Evolutionary conservation across 2,113 vertebrate genomes (phyloP), one percentile per base, ranked within the genome.

Genomic region (Marmota monax): DNA sequence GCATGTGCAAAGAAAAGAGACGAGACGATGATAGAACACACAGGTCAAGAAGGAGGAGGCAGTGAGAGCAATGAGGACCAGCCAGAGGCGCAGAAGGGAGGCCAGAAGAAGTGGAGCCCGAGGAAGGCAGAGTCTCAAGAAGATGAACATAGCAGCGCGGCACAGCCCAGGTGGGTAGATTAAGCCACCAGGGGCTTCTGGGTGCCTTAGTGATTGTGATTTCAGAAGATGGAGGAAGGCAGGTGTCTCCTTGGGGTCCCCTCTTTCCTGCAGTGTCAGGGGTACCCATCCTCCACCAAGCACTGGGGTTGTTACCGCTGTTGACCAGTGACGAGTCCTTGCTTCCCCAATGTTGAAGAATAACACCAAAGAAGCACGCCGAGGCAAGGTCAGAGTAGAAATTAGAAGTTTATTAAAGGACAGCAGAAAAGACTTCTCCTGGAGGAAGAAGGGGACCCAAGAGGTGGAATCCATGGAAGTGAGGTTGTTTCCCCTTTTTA

Each of bases 201-300:
- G 11, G 37, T 8, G 37, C 13, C 0, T 37, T 5, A 5, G 45
- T 2, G 58, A 70, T 76, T 53, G 37, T 4, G 0, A 53, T 51
- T 82, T 29, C 48, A 2, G 10, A 7, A 12, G 87, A 53, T 73
- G 53, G 25, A 78, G 83, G 67, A 29, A 20, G 23, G 42, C 27
- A 23, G 18, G 6, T 3, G 34, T 63, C 51, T 39, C 16, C 22
- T 0, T 0, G 13, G 70, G 3, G 6, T 65, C 42, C 23, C 3
- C 4, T 34, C 48, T 76, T 32, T 16, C 56, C 82, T 72, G 37
- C 23, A 11, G 3, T 0, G 48, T 56, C 61, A 14, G 2, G 65
- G 76, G 27, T 7, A 17, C 23, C 4, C n/a, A 45, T 8, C 4
- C 20, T 37, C 32, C 27, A 67, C 29, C 2, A 42, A 0, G 7